These are phyloP conservation scores for Aphelinus atriplicis DNA, from an alignment of 1,140 invertebrate genomes.

Conservation along the genomic window DNA sequence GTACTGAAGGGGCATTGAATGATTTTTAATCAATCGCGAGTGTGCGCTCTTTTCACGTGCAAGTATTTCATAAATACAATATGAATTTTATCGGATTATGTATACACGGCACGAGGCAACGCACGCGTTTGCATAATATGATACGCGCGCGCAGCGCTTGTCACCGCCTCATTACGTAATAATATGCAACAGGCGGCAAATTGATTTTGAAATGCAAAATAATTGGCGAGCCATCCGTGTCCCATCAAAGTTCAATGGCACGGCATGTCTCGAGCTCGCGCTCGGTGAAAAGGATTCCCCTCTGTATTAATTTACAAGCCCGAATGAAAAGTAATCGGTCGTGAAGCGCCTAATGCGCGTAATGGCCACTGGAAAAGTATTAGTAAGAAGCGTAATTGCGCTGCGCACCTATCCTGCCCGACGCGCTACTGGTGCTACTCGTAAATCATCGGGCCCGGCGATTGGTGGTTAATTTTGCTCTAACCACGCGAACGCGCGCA, in stretches of 20 bases:
- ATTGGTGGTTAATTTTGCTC: conserved; percentile 36
- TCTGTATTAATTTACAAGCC: conserved; percentile 25
- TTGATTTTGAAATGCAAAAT: conserved; percentile 2
- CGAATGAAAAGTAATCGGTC: conserved; percentile 29
- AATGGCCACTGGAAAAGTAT: conserved; percentile 34
- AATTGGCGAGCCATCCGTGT: neutral
- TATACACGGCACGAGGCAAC: too few species aligned
- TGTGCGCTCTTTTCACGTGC: too few species aligned
- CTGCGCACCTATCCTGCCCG: conserved; percentile 1
- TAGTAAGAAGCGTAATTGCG: conserved; percentile 35
- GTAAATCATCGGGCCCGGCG: conserved; percentile 27
- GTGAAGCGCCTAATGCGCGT: conserved; percentile 27
- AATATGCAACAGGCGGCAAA: neutral
- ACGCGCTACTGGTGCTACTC: conserved; percentile 15
- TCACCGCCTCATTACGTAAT: conserved; percentile 3
- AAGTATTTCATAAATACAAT: too few species aligned
- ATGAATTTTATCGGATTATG: too few species aligned
- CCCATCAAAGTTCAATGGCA: neutral
- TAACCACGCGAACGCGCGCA: conserved; percentile 22
- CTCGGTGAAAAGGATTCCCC: neutral
- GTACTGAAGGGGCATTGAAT: too few species aligned
- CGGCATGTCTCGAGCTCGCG: neutral
- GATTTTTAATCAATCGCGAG: too few species aligned
- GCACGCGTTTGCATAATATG: too few species aligned
- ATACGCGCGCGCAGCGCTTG: too few species aligned